Evolutionary conservation across 2,113 vertebrate genomes (phyloP), one percentile per base, ranked within the genome.

Genomic region (Apeltes quadracus): DNA sequence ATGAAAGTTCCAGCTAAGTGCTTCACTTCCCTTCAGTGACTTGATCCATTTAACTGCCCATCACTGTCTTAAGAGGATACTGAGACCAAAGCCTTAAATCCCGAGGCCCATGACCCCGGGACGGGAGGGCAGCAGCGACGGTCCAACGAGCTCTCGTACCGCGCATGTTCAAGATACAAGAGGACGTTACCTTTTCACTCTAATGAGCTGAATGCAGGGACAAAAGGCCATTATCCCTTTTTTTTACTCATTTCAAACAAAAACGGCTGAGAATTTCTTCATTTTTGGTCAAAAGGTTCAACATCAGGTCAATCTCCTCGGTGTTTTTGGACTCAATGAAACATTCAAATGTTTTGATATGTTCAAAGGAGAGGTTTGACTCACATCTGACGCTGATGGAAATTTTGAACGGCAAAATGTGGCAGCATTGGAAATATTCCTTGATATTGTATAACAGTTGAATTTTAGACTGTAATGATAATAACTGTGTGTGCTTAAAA

Each of bases 51-150:
- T 91, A 91, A 86, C 82, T 83, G 84, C 55, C 80, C 83, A 83
- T 88, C 83, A 77, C 84, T 67, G 80, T 81, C 84, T 89, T 91
- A 90, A 90, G 87, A 87, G 86, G 89, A 91, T 90, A 89, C 75
- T 68, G 79, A 84, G 75, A 80, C 86, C 74, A 89, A 90, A 90
- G 80, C 87, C 53, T 82, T 89, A 91, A 90, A 90, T 89, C 88
- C 59, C n/a, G 12, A 25, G 73, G 59, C 62, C 48, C 65, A 16
- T 46, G 71, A 82, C 82, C 76, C 32, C 22, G 8, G 36, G 43
- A 51, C 34, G 53, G 69, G 46, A 32, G 32, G 62, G 58, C 69
- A 69, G 34, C 25, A 53, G 36, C 25, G 44, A 72, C 25, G 69
- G 66, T 74, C 61, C 32, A 23, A 15, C 12, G 61, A 74, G 44